These are phyloP conservation scores for Goniozus legneri DNA, from an alignment of 1,140 invertebrate species.

Conservation along the genomic window DNA sequence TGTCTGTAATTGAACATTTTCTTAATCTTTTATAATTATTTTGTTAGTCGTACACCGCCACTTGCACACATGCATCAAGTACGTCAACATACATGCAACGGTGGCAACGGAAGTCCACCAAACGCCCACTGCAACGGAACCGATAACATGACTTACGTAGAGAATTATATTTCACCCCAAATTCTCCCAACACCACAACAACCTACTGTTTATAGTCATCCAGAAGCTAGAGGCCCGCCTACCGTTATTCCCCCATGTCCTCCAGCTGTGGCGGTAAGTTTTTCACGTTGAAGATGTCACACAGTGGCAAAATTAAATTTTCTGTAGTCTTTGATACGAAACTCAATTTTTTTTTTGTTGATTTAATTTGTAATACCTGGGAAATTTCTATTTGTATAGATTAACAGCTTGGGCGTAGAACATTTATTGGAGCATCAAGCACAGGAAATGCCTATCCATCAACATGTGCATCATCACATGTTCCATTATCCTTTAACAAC, in stretches of 20 bases:
- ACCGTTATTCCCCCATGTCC: slow-evolving; percentile 30
- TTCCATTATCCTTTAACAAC: slow-evolving; percentile 62
- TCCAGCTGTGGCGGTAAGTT: slow-evolving; percentile 31
- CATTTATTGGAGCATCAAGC: no score
- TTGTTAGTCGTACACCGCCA: slow-evolving; percentile 28
- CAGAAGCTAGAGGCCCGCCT: slow-evolving; percentile 46
- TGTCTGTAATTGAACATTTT: neutral
- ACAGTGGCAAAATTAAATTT: slow-evolving; percentile 9
- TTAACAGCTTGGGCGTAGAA: no score
- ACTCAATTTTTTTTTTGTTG: no score
- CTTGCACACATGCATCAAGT: slow-evolving; percentile 32
- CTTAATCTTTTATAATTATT: slow-evolving; percentile 6
- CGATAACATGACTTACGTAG: slow-evolving; percentile 17
- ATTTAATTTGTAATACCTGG: no score
- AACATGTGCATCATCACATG: slow-evolving; percentile 65
- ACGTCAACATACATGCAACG: slow-evolving; percentile 23
- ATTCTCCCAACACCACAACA: slow-evolving; percentile 44
- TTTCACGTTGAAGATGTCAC: no score
- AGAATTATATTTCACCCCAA: slow-evolving; percentile 27
- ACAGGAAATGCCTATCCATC: slow-evolving; percentile 48
- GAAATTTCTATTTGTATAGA: no score
- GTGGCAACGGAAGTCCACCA: slow-evolving; percentile 22
- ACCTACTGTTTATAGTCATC: slow-evolving; percentile 54
- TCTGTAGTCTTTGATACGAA: neutral
- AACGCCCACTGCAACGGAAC: slow-evolving; percentile 25